A percentile compares a stretch with the other conserved stretches of the same genome.
Evolutionary conservation across 2,888 invertebrate genomes (phyloP).

Genomic region (Plemyria rubiginata): DNA sequence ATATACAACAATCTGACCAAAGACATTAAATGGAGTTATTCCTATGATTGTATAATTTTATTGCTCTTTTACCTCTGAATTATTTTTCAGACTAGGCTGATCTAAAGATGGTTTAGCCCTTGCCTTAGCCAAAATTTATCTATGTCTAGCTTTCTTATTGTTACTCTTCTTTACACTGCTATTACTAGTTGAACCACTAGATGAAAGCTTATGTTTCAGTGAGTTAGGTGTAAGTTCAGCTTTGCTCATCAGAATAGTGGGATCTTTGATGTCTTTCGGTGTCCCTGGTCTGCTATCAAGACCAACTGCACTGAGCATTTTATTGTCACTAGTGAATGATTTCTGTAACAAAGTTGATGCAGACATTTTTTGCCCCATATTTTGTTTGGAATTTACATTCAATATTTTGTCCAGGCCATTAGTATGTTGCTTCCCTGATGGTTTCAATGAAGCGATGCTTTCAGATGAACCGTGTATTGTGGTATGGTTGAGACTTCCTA

Average conservation of each 20-base stretch:
- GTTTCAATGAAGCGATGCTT: slow-evolving; percentile 75
- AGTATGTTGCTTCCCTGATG: slow-evolving; percentile 80
- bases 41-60: slow-evolving; percentile 1
- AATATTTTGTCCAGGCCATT: slow-evolving; percentile 77
- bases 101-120: background rate
- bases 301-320: slow-evolving; percentile 71
- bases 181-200: slow-evolving; percentile 65
- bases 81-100: background rate
- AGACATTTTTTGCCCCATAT: slow-evolving; percentile 65
- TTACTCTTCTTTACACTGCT: slow-evolving; percentile 90
- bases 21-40: slow-evolving; percentile 42
- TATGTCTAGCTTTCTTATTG: slow-evolving; percentile 93
- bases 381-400: slow-evolving; percentile 70
- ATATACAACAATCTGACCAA: slow-evolving; percentile 50
- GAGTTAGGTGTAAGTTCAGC: slow-evolving; percentile 72
- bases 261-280: slow-evolving; percentile 76
- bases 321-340: slow-evolving; percentile 71
- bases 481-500: slow-evolving; percentile 75
- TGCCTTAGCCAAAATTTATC: slow-evolving; percentile 72
- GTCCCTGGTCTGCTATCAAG: slow-evolving; percentile 78
- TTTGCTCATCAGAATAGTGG: slow-evolving; percentile 63
- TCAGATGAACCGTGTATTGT: slow-evolving; percentile 81
- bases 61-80: background rate
- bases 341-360: slow-evolving; percentile 75
- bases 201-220: slow-evolving; percentile 81